Conservation (phyloP, 1,140 invertebrate species). For the Chlorops oryzae region DNA sequence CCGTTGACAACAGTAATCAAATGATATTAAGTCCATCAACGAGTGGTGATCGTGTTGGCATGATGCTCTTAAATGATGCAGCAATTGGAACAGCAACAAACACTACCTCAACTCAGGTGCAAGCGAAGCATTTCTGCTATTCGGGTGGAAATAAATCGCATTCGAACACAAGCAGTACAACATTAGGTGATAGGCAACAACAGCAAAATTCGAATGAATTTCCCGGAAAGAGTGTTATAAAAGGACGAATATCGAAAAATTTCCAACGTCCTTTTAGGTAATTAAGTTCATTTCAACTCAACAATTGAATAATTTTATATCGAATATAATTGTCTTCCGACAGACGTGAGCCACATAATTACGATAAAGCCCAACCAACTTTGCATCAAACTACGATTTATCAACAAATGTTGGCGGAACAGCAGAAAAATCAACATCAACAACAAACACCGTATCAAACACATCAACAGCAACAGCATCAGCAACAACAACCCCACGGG, state of each 20-base stretch:
- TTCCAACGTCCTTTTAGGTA: slow-evolving; percentile 33
- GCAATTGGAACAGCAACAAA: too few species aligned
- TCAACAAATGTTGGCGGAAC: slow-evolving; percentile 45
- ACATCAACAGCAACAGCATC: slow-evolving; percentile 23
- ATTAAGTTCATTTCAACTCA: neutral
- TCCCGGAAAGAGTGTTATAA: slow-evolving; percentile 38
- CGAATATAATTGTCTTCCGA: neutral
- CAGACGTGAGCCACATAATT: slow-evolving; percentile 43
- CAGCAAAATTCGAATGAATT: too few species aligned
- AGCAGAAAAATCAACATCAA: slow-evolving; percentile 35
- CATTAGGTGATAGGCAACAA: too few species aligned
- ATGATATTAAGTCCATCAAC: too few species aligned
- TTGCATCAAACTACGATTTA: slow-evolving; percentile 43
- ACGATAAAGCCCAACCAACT: slow-evolving; percentile 46
- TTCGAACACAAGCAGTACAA: too few species aligned
- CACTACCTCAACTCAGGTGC: too few species aligned
- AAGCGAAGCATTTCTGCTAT: too few species aligned
- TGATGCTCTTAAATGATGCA: too few species aligned
- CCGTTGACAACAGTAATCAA: too few species aligned
- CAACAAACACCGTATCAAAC: slow-evolving; percentile 17
- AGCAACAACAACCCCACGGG: slow-evolving; percentile 12
- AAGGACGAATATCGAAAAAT: slow-evolving; percentile 40
- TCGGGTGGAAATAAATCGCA: too few species aligned
- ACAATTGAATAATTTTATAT: neutral
- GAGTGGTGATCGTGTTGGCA: too few species aligned